Evolutionary conservation across 2,797 vertebrate genomes (phyloP).

Genomic region (Ctenopoma multispine): DNA sequence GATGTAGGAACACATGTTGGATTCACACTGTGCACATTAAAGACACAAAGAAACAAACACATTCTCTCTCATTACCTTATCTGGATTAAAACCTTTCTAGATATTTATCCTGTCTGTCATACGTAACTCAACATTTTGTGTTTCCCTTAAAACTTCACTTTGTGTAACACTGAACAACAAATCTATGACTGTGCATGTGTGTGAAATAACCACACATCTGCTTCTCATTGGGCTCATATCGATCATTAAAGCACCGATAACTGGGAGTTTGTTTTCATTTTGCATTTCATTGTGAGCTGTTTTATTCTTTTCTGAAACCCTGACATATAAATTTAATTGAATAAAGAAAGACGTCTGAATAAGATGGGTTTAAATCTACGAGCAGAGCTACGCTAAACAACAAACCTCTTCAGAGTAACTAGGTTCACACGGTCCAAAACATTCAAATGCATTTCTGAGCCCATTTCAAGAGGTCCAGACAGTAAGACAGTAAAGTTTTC

Average conservation of each 20-base stretch:
- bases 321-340: no score
- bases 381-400: background rate
- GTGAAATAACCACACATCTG: constrained; percentile 38
- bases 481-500: background rate
- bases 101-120: background rate
- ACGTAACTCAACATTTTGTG: background rate
- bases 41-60: constrained; percentile 2
- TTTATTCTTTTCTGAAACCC: background rate
- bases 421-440: background rate
- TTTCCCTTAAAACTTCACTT: background rate
- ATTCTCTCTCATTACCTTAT: background rate
- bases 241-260: constrained; percentile 8
- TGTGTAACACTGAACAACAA: background rate
- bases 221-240: constrained; percentile 4
- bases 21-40: constrained; percentile 17
- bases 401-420: background rate
- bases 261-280: background rate
- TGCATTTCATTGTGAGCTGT: background rate
- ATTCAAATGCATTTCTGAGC: background rate
- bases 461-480: background rate
- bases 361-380: no score
- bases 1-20: constrained; percentile 23
- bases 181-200: constrained; percentile 7
- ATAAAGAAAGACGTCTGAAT: no score
- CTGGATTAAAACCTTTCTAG: background rate